Evolutionary conservation across 2,113 vertebrate species (phyloP).

Genomic region (Antidorcas marsupialis): DNA sequence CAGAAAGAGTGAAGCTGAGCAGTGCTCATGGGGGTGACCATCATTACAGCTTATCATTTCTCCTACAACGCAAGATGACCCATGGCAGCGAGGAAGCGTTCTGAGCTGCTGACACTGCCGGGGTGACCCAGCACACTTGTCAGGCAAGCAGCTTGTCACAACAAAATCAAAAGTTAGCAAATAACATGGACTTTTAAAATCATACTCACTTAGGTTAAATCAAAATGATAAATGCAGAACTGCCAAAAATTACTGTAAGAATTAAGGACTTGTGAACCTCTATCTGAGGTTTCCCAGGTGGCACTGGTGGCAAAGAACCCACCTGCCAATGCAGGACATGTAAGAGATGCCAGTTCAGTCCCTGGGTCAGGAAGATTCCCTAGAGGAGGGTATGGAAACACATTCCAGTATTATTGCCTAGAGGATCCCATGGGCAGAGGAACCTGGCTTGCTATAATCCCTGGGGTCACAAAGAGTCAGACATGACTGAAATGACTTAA

Average conservation of each 20-base stretch:
- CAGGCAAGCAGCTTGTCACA: background rate
- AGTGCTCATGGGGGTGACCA: background rate
- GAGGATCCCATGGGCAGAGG: background rate
- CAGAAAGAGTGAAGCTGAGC: background rate
- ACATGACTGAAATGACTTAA: background rate
- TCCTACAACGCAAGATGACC: background rate
- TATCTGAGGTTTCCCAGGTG: background rate
- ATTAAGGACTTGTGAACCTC: background rate
- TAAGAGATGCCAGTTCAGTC: background rate
- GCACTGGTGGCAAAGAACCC: background rate
- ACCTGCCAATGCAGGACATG: background rate
- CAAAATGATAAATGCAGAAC: constrained; percentile 11
- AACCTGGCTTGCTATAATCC: background rate
- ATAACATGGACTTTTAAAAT: background rate
- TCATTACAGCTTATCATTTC: background rate
- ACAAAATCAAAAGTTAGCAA: background rate
- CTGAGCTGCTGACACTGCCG: too few relatives aligned
- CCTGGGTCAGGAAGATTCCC: background rate
- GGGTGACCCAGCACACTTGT: background rate
- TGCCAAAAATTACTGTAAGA: background rate
- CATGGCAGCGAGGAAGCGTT: background rate
- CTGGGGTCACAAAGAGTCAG: background rate
- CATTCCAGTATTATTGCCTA: background rate
- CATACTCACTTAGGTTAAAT: background rate
- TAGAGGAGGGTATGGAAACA: background rate